phyloP scores from a whole-genome alignment of 2,888 invertebrate species.

The Epinotia brunnichana region DNA sequence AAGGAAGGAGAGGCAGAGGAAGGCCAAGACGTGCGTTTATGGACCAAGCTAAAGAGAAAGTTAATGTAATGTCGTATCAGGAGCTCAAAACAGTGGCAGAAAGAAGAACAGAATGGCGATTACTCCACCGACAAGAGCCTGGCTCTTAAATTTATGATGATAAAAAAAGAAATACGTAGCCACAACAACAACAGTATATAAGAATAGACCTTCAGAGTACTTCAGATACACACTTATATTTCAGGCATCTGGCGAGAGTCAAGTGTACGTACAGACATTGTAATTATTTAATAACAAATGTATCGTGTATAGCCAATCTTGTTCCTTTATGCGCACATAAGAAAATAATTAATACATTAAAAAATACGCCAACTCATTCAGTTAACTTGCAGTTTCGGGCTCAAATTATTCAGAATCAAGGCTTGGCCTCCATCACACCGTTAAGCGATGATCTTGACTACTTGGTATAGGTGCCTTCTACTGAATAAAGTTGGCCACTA shows the following conservation, averaged over 20 bases:
- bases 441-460: slow-evolving; percentile 49
- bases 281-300: not conserved
- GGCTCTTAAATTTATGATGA: too few species aligned
- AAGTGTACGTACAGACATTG: not conserved
- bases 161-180: too few species aligned
- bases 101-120: too few species aligned
- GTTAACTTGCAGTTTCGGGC: slow-evolving; percentile 53
- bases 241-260: not conserved
- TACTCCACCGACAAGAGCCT: too few species aligned
- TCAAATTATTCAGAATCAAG: slow-evolving; percentile 43
- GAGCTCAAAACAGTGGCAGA: too few species aligned
- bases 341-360: slow-evolving; percentile 29
- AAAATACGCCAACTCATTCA: slow-evolving; percentile 50
- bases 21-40: too few species aligned
- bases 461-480: too few species aligned
- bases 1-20: too few species aligned
- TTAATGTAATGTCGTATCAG: too few species aligned
- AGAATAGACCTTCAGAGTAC: not conserved
- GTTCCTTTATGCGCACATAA: slow-evolving; percentile 11
- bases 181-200: too few species aligned
- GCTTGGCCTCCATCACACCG: slow-evolving; percentile 51
- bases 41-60: too few species aligned
- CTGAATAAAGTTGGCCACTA: not conserved
- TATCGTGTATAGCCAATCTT: not conserved
- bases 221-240: not conserved